Percentiles rank a stretch among this genome's conserved stretches.
phyloP scores from a whole-genome alignment of 2,797 vertebrate species.

The Gymnoscopelus microlampas region DNA sequence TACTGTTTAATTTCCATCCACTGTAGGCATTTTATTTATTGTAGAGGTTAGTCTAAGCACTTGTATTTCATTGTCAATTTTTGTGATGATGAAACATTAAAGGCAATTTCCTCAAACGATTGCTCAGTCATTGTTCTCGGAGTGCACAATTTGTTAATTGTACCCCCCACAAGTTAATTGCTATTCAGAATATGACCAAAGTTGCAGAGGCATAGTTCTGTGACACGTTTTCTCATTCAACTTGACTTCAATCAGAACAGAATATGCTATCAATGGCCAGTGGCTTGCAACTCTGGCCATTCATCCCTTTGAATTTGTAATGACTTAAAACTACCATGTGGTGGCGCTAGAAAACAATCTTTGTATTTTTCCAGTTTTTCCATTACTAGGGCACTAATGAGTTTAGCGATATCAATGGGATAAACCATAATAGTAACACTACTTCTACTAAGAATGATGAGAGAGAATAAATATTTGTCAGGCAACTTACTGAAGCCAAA shows the following conservation, averaged over 20 bases:
- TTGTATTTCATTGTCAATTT: slow-evolving; percentile 24
- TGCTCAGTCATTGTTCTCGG: background rate
- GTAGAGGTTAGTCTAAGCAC: slow-evolving; percentile 43
- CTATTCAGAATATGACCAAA: background rate
- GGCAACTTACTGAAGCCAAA: no score
- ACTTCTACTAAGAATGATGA: no score
- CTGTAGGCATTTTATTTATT: slow-evolving; percentile 30
- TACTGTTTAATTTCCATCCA: slow-evolving; percentile 36
- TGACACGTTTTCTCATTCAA: background rate
- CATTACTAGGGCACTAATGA: no score
- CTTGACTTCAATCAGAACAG: background rate
- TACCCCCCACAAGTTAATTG: background rate
- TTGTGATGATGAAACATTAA: slow-evolving; percentile 60
- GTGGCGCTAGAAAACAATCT: no score
- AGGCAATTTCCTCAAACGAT: slow-evolving; percentile 28
- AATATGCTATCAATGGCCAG: no score
- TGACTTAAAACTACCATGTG: no score
- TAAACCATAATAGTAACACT: no score
- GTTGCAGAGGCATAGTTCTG: background rate
- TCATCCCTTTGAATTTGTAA: no score
- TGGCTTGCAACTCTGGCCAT: no score
- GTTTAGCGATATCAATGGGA: no score
- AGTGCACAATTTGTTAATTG: background rate
- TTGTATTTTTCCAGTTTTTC: no score
- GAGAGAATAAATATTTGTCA: no score